Percentiles rank a stretch among this genome's conserved stretches.
These are phyloP conservation scores for Meloidogyne exigua DNA, from an alignment of 1,140 invertebrate species.

Conservation along the genomic window DNA sequence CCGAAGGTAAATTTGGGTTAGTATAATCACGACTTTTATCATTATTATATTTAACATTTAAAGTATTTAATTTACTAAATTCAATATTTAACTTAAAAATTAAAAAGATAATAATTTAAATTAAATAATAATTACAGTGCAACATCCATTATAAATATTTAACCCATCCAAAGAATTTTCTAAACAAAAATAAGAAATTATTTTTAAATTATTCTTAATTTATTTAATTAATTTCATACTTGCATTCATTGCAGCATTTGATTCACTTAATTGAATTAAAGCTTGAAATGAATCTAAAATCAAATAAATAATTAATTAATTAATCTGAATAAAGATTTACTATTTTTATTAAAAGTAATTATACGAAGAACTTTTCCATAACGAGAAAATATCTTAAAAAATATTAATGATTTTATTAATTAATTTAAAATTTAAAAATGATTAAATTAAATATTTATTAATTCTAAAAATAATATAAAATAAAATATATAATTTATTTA, in stretches of 20 bases:
- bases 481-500: too few species aligned
- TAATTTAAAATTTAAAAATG: too few species aligned
- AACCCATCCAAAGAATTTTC: constrained; percentile 78
- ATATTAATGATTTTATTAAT: constrained; percentile 13
- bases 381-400: constrained; percentile 84
- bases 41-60: constrained; percentile 99
- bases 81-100: constrained; percentile 75
- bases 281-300: constrained; percentile 95
- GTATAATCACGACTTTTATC: constrained; percentile 98
- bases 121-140: constrained; percentile 72
- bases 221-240: constrained; percentile 71
- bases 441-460: too few species aligned
- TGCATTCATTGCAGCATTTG: constrained; percentile 88
- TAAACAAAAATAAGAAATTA: neutral
- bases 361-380: constrained; percentile 97
- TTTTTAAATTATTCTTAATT: neutral
- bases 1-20: constrained; percentile 90
- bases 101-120: neutral
- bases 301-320: constrained; percentile 68
- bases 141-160: constrained; percentile 98
- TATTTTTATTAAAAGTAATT: constrained; percentile 98
- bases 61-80: constrained; percentile 91
- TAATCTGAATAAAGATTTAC: constrained; percentile 70
- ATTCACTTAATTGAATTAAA: constrained; percentile 94
- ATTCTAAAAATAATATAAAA: too few species aligned